Percentiles rank a stretch among this genome's conserved stretches.
Conservation (phyloP, 2,113 vertebrate species). For the Leptodactylus fuscus region DNA sequence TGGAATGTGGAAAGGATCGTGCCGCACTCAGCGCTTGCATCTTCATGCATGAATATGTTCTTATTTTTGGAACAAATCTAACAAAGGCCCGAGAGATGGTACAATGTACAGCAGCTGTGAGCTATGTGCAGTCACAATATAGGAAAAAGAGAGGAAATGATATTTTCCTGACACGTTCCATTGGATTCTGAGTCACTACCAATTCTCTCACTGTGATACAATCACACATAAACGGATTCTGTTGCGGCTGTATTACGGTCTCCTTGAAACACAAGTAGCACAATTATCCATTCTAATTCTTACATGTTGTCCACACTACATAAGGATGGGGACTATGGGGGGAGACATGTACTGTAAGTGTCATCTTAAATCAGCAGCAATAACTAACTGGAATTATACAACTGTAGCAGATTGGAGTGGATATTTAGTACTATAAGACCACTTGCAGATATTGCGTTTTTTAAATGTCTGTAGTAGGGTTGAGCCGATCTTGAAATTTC, state of each 20-base stretch:
- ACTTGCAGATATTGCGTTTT: too few species aligned
- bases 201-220: constrained; percentile 6
- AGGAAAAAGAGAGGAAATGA: not conserved
- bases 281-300: not conserved
- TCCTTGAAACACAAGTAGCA: not conserved
- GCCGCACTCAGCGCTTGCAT: not conserved
- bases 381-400: too few species aligned
- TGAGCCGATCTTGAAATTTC: too few species aligned
- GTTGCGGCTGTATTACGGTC: not conserved
- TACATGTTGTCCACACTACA: not conserved
- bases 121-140: not conserved
- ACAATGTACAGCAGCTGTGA: not conserved
- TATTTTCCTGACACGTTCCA: constrained; percentile 3
- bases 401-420: too few species aligned
- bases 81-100: not conserved
- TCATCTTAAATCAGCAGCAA: not conserved
- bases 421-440: too few species aligned
- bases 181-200: constrained; percentile 13
- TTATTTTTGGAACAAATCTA: not conserved
- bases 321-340: not conserved
- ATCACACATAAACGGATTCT: not conserved
- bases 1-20: not conserved
- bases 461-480: too few species aligned
- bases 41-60: not conserved
- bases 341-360: not conserved